Evolutionary conservation across 1,140 invertebrate species (phyloP), one percentile per base, ranked within the genome.

Genomic region (Euschistus heros): DNA sequence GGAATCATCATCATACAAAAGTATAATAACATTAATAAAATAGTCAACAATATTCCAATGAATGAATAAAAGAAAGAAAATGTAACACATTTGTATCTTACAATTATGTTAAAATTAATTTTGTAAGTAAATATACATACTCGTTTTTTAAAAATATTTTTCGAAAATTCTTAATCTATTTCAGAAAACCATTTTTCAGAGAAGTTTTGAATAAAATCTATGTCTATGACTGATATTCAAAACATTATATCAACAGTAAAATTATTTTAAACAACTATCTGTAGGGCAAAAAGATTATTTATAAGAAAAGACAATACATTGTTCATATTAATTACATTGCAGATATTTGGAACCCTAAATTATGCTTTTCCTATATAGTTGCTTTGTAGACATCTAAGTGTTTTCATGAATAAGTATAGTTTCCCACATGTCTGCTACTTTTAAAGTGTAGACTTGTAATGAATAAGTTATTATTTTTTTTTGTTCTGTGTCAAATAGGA

Each of bases 251-350:
- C 33, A 37, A 37, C 33, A 4, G 17, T 20, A 50, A 18, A 13
- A 6, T 20, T 50, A 50, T 50, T 50, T 18, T 50, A 50, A 50
- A 50, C 8, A n/a, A 50, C 10, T 50, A 50, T 50, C 47, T 20
- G n/a, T 50, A 20, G n/a, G 22, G 22, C 47, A 27, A 57, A 57
- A 24, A 57, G 15, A 37, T 37, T 37, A 37, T 37, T 37, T 37
- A 37, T 37, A 37, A 37, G 33, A 10, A 37, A 57, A 24, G 54
- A 57, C 54, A 57, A 57, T 57, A 57, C 54, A 57, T 24, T 24
- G 24, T 57, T 57, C 54, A 57, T 22, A 18, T 18, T 20, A 18
- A 20, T 57, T 24, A 57, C 24, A 57, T 5, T 13, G 33, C 33
- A 37, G 14, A 57, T 57, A 26, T 10, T 57, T 37, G 13, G 13